Evolutionary conservation across 1,140 invertebrate species (phyloP).

Genomic region (Phortica variegata): DNA sequence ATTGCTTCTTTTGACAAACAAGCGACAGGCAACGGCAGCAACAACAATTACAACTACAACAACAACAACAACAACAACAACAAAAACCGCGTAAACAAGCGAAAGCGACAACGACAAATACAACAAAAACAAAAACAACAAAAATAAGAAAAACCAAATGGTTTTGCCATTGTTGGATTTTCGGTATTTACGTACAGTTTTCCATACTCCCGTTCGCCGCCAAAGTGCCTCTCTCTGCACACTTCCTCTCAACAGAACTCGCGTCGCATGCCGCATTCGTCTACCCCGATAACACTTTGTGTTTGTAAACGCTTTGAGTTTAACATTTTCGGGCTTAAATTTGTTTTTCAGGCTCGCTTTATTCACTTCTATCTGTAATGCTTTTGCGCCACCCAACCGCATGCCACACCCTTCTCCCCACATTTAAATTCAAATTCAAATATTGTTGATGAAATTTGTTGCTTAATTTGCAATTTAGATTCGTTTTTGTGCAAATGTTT

Average conservation of each 20-base stretch:
- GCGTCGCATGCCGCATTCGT: too few relatives aligned
- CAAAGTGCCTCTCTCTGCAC: background rate
- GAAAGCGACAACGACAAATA: conserved; percentile 30
- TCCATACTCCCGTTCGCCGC: background rate
- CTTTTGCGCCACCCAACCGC: too few relatives aligned
- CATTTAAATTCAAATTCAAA: conserved; percentile 55
- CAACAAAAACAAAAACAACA: conserved; percentile 25
- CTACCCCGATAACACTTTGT: too few relatives aligned
- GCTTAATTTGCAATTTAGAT: conserved; percentile 56
- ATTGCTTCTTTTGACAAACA: conserved; percentile 57
- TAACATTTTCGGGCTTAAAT: too few relatives aligned
- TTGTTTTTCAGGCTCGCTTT: conserved; percentile 13
- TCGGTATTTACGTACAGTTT: conserved; percentile 42
- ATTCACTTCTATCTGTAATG: conserved; percentile 22
- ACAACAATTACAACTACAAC: conserved; percentile 36
- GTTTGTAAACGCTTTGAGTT: too few relatives aligned
- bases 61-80: conserved; percentile 22
- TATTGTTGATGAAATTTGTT: conserved; percentile 56
- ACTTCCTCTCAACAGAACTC: conserved; percentile 10
- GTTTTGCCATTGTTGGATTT: conserved; percentile 51
- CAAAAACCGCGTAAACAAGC: background rate
- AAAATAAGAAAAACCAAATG: conserved; percentile 24
- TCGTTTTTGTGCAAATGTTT: conserved; percentile 49
- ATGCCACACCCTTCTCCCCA: too few relatives aligned
- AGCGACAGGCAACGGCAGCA: conserved; percentile 14